Conservation (phyloP, 2,113 vertebrate species). For the Stegostoma tigrinum region DNA sequence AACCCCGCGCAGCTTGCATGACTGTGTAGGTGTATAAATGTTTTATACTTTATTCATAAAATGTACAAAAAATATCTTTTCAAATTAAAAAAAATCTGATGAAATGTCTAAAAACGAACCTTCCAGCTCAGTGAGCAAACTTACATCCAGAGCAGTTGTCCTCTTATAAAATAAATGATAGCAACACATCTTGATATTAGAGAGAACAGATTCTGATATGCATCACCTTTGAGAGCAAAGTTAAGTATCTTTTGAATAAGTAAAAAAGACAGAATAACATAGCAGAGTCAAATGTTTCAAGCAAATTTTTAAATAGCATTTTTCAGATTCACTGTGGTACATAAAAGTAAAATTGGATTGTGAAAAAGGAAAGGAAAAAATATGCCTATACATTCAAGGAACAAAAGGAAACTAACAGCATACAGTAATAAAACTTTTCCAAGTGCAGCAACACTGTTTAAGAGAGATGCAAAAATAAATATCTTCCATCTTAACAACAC, state of each 20-base stretch:
- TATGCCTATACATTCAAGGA: not conserved
- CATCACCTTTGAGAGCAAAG: not conserved
- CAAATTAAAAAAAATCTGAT: no score
- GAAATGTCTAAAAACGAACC: no score
- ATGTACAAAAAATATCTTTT: no score
- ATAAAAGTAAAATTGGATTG: not conserved
- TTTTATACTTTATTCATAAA: no score
- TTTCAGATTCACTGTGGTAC: not conserved
- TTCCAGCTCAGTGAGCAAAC: no score
- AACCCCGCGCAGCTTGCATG: no score
- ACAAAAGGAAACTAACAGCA: not conserved
- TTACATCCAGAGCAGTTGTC: no score
- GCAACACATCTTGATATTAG: not conserved
- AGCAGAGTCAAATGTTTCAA: not conserved
- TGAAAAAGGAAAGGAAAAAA: not conserved
- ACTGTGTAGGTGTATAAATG: no score
- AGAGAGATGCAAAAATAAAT: not conserved
- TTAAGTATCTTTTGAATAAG: not conserved
- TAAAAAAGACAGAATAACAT: not conserved
- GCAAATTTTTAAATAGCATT: not conserved
- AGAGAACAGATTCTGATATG: not conserved
- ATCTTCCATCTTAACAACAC: constrained; percentile 43
- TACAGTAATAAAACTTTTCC: not conserved
- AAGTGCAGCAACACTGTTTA: not conserved
- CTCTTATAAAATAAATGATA: not conserved